Conservation (phyloP, 1,140 invertebrate species). For the Mactra quadrangularis region DNA sequence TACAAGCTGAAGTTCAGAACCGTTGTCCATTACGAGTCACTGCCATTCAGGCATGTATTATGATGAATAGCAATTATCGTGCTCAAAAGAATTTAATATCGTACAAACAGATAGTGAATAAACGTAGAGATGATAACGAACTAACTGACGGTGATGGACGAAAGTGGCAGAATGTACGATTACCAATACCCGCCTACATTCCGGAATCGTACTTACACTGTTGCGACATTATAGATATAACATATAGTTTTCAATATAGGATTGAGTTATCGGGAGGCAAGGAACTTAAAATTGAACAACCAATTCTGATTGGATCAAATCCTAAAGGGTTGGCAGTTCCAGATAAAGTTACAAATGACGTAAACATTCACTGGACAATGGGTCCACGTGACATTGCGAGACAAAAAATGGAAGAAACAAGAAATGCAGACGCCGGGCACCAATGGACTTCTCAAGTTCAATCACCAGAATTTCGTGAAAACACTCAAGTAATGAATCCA, state of each 20-base stretch:
- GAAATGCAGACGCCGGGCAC: slow-evolving; percentile 40
- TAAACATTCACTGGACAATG: slow-evolving; percentile 74
- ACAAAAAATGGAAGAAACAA: slow-evolving; percentile 49
- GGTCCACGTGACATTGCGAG: slow-evolving; percentile 43
- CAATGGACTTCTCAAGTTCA: slow-evolving; percentile 60
- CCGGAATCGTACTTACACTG: slow-evolving; percentile 80
- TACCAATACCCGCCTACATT: slow-evolving; percentile 82
- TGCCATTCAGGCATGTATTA: slow-evolving; percentile 77
- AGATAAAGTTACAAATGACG: slow-evolving; percentile 32
- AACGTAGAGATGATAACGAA: slow-evolving; percentile 80
- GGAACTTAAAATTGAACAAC: slow-evolving; percentile 73
- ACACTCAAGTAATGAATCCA: slow-evolving; percentile 70
- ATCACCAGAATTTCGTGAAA: slow-evolving; percentile 67
- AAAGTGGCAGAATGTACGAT: slow-evolving; percentile 79
- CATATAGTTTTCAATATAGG: slow-evolving; percentile 79
- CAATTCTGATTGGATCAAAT: slow-evolving; percentile 74
- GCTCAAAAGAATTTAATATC: slow-evolving; percentile 75
- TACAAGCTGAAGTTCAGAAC: slow-evolving; percentile 79
- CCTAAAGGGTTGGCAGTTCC: slow-evolving; percentile 70
- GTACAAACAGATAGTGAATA: slow-evolving; percentile 81
- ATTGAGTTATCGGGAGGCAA: slow-evolving; percentile 77
- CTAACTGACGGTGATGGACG: slow-evolving; percentile 78
- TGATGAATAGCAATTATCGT: slow-evolving; percentile 79
- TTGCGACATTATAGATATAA: slow-evolving; percentile 82
- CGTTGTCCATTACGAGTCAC: slow-evolving; percentile 74